A percentile compares a stretch with the other conserved stretches of the same genome.
Evolutionary conservation across 64 coral and sea anemone genomes (phyloP).

Genomic region (Montipora foliosa): DNA sequence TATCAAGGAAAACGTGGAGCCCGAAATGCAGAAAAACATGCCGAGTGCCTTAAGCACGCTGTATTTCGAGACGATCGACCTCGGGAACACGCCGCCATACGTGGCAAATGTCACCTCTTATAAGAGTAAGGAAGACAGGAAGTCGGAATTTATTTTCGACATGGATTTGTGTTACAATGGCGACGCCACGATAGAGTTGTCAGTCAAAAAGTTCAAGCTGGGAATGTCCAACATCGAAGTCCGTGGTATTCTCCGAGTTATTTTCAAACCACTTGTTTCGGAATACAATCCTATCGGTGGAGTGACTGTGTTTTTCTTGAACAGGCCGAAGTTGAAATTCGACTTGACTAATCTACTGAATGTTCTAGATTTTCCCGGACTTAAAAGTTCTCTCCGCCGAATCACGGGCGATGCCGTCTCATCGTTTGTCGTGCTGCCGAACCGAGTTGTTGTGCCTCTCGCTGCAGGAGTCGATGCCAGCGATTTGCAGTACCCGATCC

Average conservation of each 20-base stretch:
- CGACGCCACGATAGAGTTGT: slow-evolving; percentile 86
- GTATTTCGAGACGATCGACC: slow-evolving; percentile 90
- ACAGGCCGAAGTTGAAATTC: slow-evolving; percentile 89
- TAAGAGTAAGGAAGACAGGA: slow-evolving; percentile 36
- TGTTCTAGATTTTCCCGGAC: slow-evolving; percentile 91
- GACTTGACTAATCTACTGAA: slow-evolving; percentile 93
- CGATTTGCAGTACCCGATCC: slow-evolving; percentile 93
- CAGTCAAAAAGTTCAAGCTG: slow-evolving; percentile 82
- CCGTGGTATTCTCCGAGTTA: slow-evolving; percentile 76
- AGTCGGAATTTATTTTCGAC: slow-evolving; percentile 89
- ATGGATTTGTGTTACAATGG: slow-evolving; percentile 85
- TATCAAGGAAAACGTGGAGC: slow-evolving; percentile 81
- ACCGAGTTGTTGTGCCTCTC: slow-evolving; percentile 87
- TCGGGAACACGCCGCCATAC: slow-evolving; percentile 77
- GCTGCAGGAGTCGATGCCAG: slow-evolving; percentile 81
- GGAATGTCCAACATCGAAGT: slow-evolving; percentile 87
- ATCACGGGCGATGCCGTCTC: slow-evolving; percentile 84
- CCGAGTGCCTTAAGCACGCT: slow-evolving; percentile 79
- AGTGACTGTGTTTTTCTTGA: slow-evolving; percentile 89
- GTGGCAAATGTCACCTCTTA: slow-evolving; percentile 82
- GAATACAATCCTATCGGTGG: slow-evolving; percentile 91
- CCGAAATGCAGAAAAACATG: slow-evolving; percentile 89
- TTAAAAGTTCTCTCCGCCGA: slow-evolving; percentile 84
- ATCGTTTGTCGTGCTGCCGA: slow-evolving; percentile 90
- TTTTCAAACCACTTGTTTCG: slow-evolving; percentile 89